Percentiles rank a stretch among this genome's conserved stretches.
phyloP scores from a whole-genome alignment of 2,797 vertebrate species.

The Sphaeramia orbicularis region DNA sequence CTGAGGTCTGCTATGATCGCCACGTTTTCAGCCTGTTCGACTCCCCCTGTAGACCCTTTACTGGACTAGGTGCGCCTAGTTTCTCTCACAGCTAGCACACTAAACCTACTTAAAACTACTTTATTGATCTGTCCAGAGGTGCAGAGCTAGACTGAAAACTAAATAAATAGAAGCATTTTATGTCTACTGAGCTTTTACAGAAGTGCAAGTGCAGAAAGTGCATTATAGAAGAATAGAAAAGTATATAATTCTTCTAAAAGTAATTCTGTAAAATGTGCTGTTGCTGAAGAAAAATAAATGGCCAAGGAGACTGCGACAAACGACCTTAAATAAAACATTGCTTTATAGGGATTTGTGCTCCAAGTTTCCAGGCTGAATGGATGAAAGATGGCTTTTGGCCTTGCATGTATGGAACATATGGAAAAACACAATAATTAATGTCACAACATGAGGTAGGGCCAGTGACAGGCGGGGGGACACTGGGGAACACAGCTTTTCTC shows the following conservation, averaged over 20 bases:
- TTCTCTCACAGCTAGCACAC: slow-evolving; percentile 58
- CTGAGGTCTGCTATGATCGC: slow-evolving; percentile 88
- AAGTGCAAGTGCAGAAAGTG: slow-evolving; percentile 78
- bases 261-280: slow-evolving; percentile 76
- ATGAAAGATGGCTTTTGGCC: slow-evolving; percentile 78
- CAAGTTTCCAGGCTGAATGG: slow-evolving; percentile 75
- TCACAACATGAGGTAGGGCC: slow-evolving; percentile 79
- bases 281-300: slow-evolving; percentile 70
- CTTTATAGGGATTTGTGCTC: slow-evolving; percentile 74
- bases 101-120: slow-evolving; percentile 74
- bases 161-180: slow-evolving; percentile 76
- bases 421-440: slow-evolving; percentile 84
- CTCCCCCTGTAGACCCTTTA: slow-evolving; percentile 59
- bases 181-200: slow-evolving; percentile 78
- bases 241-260: slow-evolving; percentile 68
- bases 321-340: slow-evolving; percentile 74
- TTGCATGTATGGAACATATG: slow-evolving; percentile 78
- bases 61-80: slow-evolving; percentile 52
- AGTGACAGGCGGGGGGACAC: slow-evolving; percentile 68
- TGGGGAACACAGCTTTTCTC: slow-evolving; percentile 75
- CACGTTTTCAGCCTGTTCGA: slow-evolving; percentile 61
- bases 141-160: slow-evolving; percentile 81
- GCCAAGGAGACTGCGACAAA: slow-evolving; percentile 70
- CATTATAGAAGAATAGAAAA: slow-evolving; percentile 73
- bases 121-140: slow-evolving; percentile 83